A percentile compares a stretch with the other conserved stretches of the same genome.
These are phyloP conservation scores for Oscheius onirici DNA, from an alignment of 2,888 invertebrate species.

Conservation along the genomic window DNA sequence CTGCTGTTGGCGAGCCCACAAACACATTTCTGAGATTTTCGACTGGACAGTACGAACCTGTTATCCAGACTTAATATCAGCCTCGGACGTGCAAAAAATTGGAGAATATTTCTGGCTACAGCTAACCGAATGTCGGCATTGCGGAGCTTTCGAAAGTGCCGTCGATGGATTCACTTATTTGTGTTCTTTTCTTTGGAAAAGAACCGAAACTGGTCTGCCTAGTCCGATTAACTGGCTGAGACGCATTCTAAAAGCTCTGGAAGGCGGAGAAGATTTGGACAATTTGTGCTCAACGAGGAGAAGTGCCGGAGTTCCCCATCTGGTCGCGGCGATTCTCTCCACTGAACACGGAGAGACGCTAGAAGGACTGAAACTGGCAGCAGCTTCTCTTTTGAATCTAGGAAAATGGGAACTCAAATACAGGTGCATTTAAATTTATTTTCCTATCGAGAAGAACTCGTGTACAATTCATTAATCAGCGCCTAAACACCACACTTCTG, in stretches of 20 bases:
- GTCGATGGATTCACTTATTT: conserved; percentile 86
- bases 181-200: conserved; percentile 79
- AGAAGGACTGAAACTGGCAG: conserved; percentile 27
- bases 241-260: conserved; percentile 72
- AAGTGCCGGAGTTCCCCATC: conserved; percentile 92
- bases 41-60: conserved; percentile 58
- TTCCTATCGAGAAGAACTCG: neutral
- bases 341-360: conserved; percentile 49
- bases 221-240: conserved; percentile 72
- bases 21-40: conserved; percentile 79
- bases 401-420: conserved; percentile 40
- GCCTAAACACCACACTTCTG: too few relatives aligned
- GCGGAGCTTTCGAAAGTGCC: conserved; percentile 96
- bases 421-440: conserved; percentile 6
- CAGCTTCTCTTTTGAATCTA: conserved; percentile 41
- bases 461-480: neutral
- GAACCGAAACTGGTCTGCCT: conserved; percentile 51
- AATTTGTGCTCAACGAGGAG: conserved; percentile 83
- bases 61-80: neutral
- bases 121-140: conserved; percentile 82
- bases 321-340: conserved; percentile 80
- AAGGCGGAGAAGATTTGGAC: conserved; percentile 55
- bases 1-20: conserved; percentile 92
- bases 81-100: conserved; percentile 50
- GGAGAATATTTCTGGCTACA: conserved; percentile 72